Percentiles rank a stretch among this genome's conserved stretches.
phyloP scores from a whole-genome alignment of 2,888 invertebrate genomes.

The Rhingia campestris region DNA sequence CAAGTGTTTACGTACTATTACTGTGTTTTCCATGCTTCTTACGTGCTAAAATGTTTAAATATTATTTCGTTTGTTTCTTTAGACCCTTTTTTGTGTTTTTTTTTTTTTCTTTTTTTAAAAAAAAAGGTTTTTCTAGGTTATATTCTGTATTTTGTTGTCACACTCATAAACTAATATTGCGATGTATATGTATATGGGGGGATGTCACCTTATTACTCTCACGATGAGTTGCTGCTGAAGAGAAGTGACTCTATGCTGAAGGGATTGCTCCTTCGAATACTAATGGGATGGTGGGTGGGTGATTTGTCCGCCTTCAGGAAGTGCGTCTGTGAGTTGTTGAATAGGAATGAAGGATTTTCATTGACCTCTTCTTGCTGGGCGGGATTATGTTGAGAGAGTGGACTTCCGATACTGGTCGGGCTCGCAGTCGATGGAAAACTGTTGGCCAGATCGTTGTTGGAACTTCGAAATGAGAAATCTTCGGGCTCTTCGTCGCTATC shows the following conservation, averaged over 20 bases:
- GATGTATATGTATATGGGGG: slow-evolving; percentile 20
- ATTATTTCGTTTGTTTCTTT: slow-evolving; percentile 48
- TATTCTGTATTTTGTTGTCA: slow-evolving; percentile 14
- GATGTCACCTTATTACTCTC: slow-evolving; percentile 39
- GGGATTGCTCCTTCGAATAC: slow-evolving; percentile 87
- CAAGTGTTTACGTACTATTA: slow-evolving; percentile 50
- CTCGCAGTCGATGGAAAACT: slow-evolving; percentile 77
- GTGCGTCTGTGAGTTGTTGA: slow-evolving; percentile 51
- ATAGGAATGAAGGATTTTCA: slow-evolving; percentile 56
- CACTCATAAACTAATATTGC: slow-evolving; percentile 63
- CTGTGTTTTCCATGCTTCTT: slow-evolving; percentile 39
- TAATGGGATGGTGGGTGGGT: slow-evolving; percentile 83
- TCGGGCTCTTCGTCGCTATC: slow-evolving; percentile 87
- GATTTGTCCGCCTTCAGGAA: slow-evolving; percentile 59
- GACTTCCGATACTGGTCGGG: slow-evolving; percentile 76
- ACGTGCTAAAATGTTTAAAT: slow-evolving; percentile 40
- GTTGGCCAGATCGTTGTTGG: slow-evolving; percentile 77
- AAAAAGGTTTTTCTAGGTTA: slow-evolving; percentile 22
- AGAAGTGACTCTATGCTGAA: slow-evolving; percentile 95
- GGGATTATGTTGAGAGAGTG: slow-evolving; percentile 80
- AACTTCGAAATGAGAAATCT: slow-evolving; percentile 84
- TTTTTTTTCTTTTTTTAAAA: too few species aligned
- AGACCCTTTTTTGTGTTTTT: slow-evolving; percentile 15
- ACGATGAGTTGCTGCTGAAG: slow-evolving; percentile 83
- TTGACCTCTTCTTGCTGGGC: slow-evolving; percentile 80